These are phyloP conservation scores for Maniola jurtina DNA, from an alignment of 1,140 invertebrate species.

Conservation along the genomic window DNA sequence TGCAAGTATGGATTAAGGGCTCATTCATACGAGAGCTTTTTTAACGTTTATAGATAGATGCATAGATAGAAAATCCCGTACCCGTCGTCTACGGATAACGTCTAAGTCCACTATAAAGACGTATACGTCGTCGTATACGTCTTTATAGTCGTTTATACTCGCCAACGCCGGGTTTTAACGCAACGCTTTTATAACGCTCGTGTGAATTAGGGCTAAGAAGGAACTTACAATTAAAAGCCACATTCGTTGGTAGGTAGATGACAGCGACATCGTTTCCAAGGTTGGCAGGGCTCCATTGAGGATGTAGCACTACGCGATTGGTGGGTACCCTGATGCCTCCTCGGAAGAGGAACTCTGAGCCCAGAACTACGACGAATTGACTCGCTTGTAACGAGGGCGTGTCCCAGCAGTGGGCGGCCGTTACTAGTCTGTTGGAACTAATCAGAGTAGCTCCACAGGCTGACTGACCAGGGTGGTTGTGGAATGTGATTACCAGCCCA, in stretches of 20 bases:
- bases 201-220: too few species aligned
- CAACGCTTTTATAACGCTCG: too few species aligned
- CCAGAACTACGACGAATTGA: constrained; percentile 43
- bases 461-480: constrained; percentile 28
- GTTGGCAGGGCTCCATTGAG: constrained; percentile 32
- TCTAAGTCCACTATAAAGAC: too few species aligned
- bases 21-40: too few species aligned
- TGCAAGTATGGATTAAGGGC: too few species aligned
- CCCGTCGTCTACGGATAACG: too few species aligned
- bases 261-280: constrained; percentile 65
- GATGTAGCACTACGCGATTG: constrained; percentile 38
- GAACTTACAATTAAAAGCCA: constrained; percentile 47
- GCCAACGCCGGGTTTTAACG: too few species aligned
- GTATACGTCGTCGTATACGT: too few species aligned
- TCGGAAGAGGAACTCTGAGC: constrained; percentile 39
- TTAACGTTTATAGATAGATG: too few species aligned
- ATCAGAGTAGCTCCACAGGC: constrained; percentile 45
- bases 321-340: constrained; percentile 42
- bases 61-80: too few species aligned
- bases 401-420: constrained; percentile 50
- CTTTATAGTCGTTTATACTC: too few species aligned
- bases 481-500: constrained; percentile 41
- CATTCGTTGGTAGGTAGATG: constrained; percentile 52
- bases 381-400: constrained; percentile 34
- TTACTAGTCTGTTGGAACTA: constrained; percentile 37